These are phyloP conservation scores for Holothuria leucospilota DNA, from an alignment of 53 echinoderm and acorn worm species.

Conservation along the genomic window DNA sequence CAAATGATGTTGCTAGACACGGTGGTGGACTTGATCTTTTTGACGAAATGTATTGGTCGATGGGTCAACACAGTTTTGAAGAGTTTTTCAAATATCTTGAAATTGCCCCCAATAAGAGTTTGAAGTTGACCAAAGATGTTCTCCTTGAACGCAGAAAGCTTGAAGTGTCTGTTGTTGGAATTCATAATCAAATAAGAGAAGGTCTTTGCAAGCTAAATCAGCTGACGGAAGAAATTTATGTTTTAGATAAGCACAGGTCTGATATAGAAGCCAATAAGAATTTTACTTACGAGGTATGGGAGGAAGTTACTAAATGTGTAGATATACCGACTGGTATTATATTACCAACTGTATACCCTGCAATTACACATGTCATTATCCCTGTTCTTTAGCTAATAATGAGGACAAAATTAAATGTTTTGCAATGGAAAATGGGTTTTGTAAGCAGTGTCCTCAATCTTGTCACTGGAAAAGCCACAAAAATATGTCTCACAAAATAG, in stretches of 20 bases:
- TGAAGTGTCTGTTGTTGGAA: conserved; percentile 38
- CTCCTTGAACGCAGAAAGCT: conserved; percentile 53
- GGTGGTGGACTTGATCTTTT: not conserved
- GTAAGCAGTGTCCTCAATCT: not conserved
- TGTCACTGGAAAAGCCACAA: not conserved
- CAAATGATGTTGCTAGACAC: not conserved
- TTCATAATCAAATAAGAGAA: conserved; percentile 51
- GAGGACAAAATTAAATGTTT: too few species aligned
- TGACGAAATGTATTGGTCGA: conserved; percentile 13
- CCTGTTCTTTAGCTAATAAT: conserved; percentile 7
- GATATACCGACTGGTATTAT: not conserved
- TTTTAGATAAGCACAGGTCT: conserved; percentile 35
- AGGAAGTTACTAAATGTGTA: conserved; percentile 26
- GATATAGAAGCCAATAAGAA: conserved; percentile 42
- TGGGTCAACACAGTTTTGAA: conserved; percentile 39
- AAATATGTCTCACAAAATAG: not conserved
- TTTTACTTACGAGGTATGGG: conserved; percentile 31
- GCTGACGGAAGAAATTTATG: conserved; percentile 23
- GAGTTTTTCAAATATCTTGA: conserved; percentile 19
- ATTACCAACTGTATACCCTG: conserved; percentile 51
- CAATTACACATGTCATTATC: conserved; percentile 48
- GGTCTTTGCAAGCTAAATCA: conserved; percentile 26
- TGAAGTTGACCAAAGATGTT: conserved; percentile 41
- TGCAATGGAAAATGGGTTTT: too few species aligned
- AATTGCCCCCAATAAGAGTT: conserved; percentile 30